Percentiles rank a stretch among this genome's conserved stretches.
phyloP scores from a whole-genome alignment of 2,113 vertebrate species.

The Oenanthe oenanthe region DNA sequence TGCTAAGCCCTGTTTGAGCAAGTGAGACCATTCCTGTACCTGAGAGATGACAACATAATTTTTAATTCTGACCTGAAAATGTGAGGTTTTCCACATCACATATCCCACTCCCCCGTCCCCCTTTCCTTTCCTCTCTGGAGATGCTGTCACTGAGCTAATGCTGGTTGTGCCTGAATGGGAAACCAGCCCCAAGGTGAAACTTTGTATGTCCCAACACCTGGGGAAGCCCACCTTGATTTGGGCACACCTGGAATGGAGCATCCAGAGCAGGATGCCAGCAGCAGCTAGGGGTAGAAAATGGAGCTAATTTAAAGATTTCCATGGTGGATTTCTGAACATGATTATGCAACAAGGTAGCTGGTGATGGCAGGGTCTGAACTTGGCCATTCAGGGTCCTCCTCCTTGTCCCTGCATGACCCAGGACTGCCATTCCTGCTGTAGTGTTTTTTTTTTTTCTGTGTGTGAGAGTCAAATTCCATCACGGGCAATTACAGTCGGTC shows the following conservation, averaged over 20 bases:
- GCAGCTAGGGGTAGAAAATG: neutral
- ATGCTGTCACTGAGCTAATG: neutral
- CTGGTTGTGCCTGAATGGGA: neutral
- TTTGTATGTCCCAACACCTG: rapidly evolving
- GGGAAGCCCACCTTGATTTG: neutral
- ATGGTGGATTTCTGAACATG: neutral
- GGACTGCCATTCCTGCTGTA: neutral
- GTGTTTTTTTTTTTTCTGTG: neutral
- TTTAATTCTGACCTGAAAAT: slow-evolving; percentile 13
- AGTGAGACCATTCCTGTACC: neutral
- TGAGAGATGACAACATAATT: neutral
- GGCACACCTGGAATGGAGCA: neutral
- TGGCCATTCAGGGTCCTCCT: neutral
- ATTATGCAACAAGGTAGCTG: neutral
- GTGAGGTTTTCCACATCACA: rapidly evolving
- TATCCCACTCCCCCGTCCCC: rapidly evolving
- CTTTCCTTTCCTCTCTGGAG: neutral
- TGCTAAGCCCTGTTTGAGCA: neutral
- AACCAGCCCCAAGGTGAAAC: neutral
- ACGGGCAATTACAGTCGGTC: neutral
- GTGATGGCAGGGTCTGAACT: neutral
- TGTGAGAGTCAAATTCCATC: neutral
- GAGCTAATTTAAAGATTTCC: neutral
- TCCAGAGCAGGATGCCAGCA: neutral
- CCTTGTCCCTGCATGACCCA: neutral